Evolutionary conservation across 2,888 invertebrate species (phyloP), one percentile per base, ranked within the genome.

Genomic region (Philereme vetulata): DNA sequence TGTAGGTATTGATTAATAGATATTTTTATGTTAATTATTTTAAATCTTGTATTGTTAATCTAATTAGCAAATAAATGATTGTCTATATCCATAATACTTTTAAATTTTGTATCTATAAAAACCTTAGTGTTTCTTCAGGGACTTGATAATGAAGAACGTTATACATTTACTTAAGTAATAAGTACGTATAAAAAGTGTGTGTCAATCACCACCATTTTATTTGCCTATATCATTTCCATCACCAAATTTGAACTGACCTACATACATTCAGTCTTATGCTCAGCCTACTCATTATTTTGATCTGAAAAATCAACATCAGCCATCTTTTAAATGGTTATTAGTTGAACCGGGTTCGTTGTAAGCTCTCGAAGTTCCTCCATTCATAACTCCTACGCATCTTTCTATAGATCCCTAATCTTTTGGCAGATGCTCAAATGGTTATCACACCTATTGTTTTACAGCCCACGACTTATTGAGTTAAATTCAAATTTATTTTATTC

Each of bases 341-440:
- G 62, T 53, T 55, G 60, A 55, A 49, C 51, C 50, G 62, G 68
- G 68, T 70, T 57, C 71, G 70, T 70, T 71, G 66, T 67, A 76
- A 76, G 74, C 80, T 76, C 75, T 71, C 69, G 71, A 70, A 73
- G 72, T 81, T 78, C 72, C 71, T 72, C 72, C 78, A 78, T 83
- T 80, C 78, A 82, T 77, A 79, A 76, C 85, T 68, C 88, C 87
- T 75, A 87, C 88, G 72, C 71, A 51, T 62, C 61, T 64, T 53
- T 49, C 72, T 62, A 74, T 75, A 73, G 75, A 78, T 80, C 81
- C 78, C 86, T 85, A 85, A 88, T 86, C 85, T 89, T 79, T 84
- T 89, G 90, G 90, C 89, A 81, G 65, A 45, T 56, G 72, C 62
- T 86, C 89, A 89, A 90, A 75, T 77, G 69, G 68, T 78, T 64